Percentiles rank a stretch among this genome's conserved stretches.
Evolutionary conservation across 1,140 invertebrate genomes (phyloP).

Genomic region (Eubasilissa regina): DNA sequence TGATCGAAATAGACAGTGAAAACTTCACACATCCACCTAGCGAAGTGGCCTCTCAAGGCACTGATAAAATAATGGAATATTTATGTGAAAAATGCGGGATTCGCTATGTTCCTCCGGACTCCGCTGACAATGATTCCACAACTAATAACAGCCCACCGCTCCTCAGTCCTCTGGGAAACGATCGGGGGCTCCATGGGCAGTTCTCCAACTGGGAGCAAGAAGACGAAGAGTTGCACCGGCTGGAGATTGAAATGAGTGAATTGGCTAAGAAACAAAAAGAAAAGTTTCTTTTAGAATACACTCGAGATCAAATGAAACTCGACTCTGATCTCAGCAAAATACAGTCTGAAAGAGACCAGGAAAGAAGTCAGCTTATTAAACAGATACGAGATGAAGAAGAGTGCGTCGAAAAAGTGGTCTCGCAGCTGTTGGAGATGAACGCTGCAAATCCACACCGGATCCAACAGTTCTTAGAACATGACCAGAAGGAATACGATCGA

Average conservation of each 20-base stretch:
- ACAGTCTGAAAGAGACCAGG: conserved; percentile 76
- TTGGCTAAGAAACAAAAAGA: conserved; percentile 68
- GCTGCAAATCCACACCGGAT: conserved; percentile 74
- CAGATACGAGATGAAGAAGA: conserved; percentile 75
- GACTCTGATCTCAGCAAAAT: conserved; percentile 78
- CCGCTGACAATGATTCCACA: conserved; percentile 58
- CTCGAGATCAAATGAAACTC: conserved; percentile 76
- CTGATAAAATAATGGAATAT: conserved; percentile 79
- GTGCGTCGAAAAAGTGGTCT: conserved; percentile 77
- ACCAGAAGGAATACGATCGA: conserved; percentile 76
- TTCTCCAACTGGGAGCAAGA: conserved; percentile 67
- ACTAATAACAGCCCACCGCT: conserved; percentile 54
- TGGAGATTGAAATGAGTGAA: conserved; percentile 69
- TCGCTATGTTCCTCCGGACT: conserved; percentile 64
- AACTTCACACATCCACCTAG: conserved; percentile 77
- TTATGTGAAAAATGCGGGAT: conserved; percentile 72
- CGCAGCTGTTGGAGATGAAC: conserved; percentile 75
- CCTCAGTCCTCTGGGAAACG: conserved; percentile 43
- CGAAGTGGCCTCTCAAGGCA: conserved; percentile 74
- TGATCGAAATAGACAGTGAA: conserved; percentile 76
- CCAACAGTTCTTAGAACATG: conserved; percentile 76
- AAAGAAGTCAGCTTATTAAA: conserved; percentile 75
- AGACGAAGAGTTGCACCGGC: conserved; percentile 66
- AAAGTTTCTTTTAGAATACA: conserved; percentile 76
- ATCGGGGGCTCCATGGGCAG: conserved; percentile 39